Base-by-base conservation (phyloP, 2,113 vertebrate species). In the Bufo bufo region DNA sequence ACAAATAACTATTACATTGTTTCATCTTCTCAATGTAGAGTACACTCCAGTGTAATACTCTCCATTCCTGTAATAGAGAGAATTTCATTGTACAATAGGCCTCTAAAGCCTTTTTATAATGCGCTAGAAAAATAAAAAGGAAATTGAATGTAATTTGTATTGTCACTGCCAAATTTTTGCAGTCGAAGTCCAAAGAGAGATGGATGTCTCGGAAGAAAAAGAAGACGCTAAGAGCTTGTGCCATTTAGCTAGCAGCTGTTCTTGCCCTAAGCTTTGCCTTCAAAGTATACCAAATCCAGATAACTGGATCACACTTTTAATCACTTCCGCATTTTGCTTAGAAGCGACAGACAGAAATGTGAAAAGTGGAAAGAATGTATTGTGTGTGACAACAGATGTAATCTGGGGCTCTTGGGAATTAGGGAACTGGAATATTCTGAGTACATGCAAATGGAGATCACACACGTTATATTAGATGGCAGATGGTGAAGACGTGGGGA, bases 201-300 rank as follows among this genome's bases (percentile, higher is more conserved):
- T 58, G 47, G 23, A 59, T 52, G 66, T 61, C 82, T 90, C 88
- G 54, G 85, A 79, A 89, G 66, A 61, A 50, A 86, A 63, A 75
- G 47, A 49, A 71, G 50, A 50, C 86, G 83, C 75, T 47, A 9
- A 59, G 84, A 16, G 16, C 0, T 1, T 89, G 65, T 87, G 58
- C 85, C 90, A 79, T 77, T 87, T 84, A 89, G 43, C 83, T 71
- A 90, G 6, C 74, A 91, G 58, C 90, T 91, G 89, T 79, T 88
- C 56, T 61, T 81, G 85, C 82, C 87, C 80, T 89, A 69, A 16
- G 5, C n/a, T 19, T 87, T 63, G 33, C 17, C 74, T 89, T 20
- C 75, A 86, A 12, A 82, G 84, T 88, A 58, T 71, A 50, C 85
- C 72, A 83, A 84, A 81, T 81, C 49, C 84, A 12, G 12, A 8